Conservation (phyloP, 1,140 invertebrate genomes). For the Rhyacophila brunnea region DNA sequence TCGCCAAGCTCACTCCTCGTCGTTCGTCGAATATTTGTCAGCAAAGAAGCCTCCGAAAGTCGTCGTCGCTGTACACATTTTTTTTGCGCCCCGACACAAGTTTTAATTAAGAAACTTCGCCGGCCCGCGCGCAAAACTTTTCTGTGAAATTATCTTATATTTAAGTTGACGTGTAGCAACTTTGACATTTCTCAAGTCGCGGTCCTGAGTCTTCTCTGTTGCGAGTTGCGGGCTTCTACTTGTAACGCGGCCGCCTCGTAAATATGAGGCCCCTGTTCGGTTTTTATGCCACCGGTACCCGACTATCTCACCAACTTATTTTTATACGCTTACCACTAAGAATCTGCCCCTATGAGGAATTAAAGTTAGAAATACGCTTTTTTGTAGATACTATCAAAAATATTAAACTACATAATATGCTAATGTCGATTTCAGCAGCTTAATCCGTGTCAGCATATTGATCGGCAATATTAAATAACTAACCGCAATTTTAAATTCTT, state of each 20-base stretch:
- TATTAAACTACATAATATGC: too few relatives aligned
- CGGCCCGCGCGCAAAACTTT: constrained; percentile 3
- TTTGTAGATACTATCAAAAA: too few relatives aligned
- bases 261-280: too few relatives aligned
- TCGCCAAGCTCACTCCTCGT: not conserved
- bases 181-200: constrained; percentile 26
- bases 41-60: not conserved
- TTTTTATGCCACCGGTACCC: too few relatives aligned
- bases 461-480: too few relatives aligned
- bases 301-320: too few relatives aligned
- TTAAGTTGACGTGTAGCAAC: constrained; percentile 31
- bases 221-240: not conserved
- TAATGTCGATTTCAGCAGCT: too few relatives aligned
- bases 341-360: too few relatives aligned
- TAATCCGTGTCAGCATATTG: too few relatives aligned
- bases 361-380: too few relatives aligned
- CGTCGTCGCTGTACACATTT: constrained; percentile 21
- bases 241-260: not conserved
- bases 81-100: constrained; percentile 26
- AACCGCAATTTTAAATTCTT: too few relatives aligned
- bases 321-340: too few relatives aligned
- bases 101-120: constrained; percentile 34
- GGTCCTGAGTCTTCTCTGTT: not conserved
- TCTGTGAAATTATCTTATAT: constrained; percentile 32
- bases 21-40: not conserved